Evolutionary conservation across 2,797 vertebrate genomes (phyloP).

Genomic region (Artibeus lituratus): DNA sequence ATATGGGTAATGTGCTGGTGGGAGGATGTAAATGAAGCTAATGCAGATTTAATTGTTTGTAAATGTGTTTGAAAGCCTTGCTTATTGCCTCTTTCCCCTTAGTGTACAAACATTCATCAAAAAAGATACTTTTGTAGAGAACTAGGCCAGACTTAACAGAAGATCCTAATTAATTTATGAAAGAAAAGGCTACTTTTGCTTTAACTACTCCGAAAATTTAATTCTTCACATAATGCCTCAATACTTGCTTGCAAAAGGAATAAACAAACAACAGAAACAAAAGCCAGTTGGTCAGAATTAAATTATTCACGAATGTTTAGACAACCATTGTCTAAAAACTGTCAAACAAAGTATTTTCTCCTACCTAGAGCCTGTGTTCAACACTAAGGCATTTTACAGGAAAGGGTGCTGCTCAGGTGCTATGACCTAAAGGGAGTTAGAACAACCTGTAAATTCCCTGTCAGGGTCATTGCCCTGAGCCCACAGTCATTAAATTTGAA

Average conservation of each 20-base stretch:
- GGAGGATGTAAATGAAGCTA: not conserved
- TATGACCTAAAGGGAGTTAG: not conserved
- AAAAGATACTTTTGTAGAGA: conserved; percentile 21
- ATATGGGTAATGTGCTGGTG: not conserved
- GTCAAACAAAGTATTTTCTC: not conserved
- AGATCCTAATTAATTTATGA: conserved; percentile 4
- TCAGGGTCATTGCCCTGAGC: not conserved
- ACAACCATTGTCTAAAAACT: not conserved
- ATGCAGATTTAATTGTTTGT: not conserved
- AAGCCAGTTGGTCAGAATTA: not conserved
- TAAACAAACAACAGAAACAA: not conserved
- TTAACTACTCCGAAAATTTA: not conserved
- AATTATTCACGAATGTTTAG: not conserved
- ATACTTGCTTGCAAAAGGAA: not conserved
- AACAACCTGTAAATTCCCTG: not conserved
- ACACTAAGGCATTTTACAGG: not conserved
- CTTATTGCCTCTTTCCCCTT: not conserved
- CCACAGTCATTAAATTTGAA: not conserved
- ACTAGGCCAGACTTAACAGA: not conserved
- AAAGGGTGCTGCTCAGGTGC: not conserved
- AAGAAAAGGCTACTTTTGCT: not conserved
- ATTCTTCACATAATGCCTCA: not conserved
- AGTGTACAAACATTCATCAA: conserved; percentile 17
- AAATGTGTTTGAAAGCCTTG: not conserved
- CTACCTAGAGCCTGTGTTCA: not conserved